phyloP scores from a whole-genome alignment of 2,797 vertebrate species.

The Pseudocheirus occidentalis region DNA sequence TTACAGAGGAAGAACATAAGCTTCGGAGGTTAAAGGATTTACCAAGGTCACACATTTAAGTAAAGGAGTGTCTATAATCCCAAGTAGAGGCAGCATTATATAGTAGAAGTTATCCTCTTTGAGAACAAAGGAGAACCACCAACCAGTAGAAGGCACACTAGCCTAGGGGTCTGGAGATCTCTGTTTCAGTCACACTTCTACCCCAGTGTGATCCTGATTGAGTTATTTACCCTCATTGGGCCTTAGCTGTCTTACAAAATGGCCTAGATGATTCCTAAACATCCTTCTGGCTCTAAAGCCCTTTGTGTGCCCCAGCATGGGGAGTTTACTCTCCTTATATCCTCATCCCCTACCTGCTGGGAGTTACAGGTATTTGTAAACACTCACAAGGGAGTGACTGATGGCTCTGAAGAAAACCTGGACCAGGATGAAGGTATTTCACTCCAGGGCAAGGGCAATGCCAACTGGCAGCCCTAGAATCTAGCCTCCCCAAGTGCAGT shows the following conservation, averaged over 20 bases:
- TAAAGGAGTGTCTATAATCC: neutral
- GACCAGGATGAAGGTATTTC: neutral
- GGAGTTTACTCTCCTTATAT: neutral
- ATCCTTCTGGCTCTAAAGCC: neutral
- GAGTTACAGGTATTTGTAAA: neutral
- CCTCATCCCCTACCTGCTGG: neutral
- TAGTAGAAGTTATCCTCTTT: neutral
- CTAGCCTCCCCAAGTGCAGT: neutral
- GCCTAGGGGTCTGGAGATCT: rapidly evolving
- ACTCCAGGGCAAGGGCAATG: neutral
- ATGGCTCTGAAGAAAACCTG: neutral
- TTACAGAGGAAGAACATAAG: neutral
- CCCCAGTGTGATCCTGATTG: neutral
- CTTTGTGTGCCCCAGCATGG: neutral
- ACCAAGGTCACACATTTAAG: neutral
- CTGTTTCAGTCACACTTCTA: neutral
- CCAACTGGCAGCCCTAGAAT: neutral
- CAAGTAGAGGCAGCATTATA: neutral
- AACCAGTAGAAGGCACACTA: neutral
- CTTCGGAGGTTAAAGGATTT: neutral
- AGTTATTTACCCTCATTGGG: neutral
- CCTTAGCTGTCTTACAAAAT: neutral
- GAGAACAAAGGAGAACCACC: neutral
- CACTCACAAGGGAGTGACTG: neutral
- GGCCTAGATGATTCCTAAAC: neutral